Evolutionary conservation across 2,888 invertebrate genomes (phyloP).

Genomic region (Limnephilus auricula): DNA sequence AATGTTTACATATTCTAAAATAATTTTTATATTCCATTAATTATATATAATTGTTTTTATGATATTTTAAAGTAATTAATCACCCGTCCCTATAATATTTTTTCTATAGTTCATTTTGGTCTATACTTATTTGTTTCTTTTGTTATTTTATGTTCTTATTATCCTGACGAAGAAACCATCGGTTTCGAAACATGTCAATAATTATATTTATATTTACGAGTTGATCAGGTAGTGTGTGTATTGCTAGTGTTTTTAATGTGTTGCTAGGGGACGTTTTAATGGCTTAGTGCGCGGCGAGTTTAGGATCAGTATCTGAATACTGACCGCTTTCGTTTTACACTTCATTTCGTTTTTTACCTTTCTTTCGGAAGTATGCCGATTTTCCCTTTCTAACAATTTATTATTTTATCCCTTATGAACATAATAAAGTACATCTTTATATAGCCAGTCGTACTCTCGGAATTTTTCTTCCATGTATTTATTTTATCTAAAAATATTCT

Average conservation of each 20-base stretch:
- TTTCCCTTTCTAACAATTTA: conserved; percentile 35
- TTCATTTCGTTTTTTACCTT: conserved; percentile 23
- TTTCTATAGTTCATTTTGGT: neutral
- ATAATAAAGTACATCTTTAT: conserved; percentile 44
- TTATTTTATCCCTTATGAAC: conserved; percentile 36
- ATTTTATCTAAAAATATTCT: conserved; percentile 12
- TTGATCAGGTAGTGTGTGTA: neutral
- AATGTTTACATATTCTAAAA: no score
- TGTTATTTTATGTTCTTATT: no score
- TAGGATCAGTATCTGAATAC: neutral
- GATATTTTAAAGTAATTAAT: no score
- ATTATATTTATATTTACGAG: no score
- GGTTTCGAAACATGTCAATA: no score
- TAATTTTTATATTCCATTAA: no score
- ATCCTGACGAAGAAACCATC: no score
- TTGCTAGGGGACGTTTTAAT: neutral
- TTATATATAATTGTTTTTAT: no score
- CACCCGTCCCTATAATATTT: no score
- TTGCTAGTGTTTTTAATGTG: neutral
- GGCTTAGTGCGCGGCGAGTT: neutral
- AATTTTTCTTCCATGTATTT: conserved; percentile 4
- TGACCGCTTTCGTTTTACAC: conserved; percentile 11
- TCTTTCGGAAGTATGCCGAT: conserved; percentile 3
- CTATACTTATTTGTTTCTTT: neutral
- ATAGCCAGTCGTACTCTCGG: neutral